A percentile compares a stretch with the other conserved stretches of the same genome.
Conservation (phyloP, 1,140 invertebrate genomes). For the Elysia chlorotica region DNA sequence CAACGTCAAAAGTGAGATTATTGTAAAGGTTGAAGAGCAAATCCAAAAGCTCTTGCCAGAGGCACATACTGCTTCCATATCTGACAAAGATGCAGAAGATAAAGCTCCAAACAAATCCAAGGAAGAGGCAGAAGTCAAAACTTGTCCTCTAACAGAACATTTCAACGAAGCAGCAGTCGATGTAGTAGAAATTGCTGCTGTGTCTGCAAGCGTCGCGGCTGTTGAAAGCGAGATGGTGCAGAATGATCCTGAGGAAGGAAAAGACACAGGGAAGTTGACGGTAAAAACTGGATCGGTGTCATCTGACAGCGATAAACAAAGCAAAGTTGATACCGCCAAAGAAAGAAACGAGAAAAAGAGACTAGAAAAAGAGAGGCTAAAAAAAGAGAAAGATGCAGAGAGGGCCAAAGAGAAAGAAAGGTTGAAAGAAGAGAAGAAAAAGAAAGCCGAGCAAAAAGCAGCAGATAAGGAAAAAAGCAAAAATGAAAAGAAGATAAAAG, state of each 20-base stretch:
- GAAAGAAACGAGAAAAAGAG: background rate
- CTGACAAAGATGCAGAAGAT: background rate
- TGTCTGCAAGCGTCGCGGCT: background rate
- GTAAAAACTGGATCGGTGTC: too few relatives aligned
- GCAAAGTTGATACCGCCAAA: background rate
- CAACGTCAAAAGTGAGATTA: too few relatives aligned
- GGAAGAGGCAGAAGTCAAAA: background rate
- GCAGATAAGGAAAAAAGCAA: background rate
- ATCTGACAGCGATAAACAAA: background rate
- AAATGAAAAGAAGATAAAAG: constrained; percentile 2
- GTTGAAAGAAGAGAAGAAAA: background rate
- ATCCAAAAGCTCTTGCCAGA: too few relatives aligned
- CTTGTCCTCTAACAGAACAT: background rate
- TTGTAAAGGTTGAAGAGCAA: too few relatives aligned
- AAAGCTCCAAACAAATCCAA: background rate
- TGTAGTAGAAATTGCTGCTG: background rate
- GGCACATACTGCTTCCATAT: too few relatives aligned
- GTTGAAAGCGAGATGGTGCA: background rate
- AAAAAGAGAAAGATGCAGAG: background rate
- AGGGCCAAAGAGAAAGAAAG: background rate
- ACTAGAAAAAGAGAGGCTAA: background rate
- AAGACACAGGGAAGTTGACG: background rate
- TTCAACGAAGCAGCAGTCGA: background rate
- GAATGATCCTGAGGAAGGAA: background rate
- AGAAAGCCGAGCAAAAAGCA: background rate